Evolutionary conservation across 2,113 vertebrate genomes (phyloP).

Genomic region (Sapayoa aenigma): DNA sequence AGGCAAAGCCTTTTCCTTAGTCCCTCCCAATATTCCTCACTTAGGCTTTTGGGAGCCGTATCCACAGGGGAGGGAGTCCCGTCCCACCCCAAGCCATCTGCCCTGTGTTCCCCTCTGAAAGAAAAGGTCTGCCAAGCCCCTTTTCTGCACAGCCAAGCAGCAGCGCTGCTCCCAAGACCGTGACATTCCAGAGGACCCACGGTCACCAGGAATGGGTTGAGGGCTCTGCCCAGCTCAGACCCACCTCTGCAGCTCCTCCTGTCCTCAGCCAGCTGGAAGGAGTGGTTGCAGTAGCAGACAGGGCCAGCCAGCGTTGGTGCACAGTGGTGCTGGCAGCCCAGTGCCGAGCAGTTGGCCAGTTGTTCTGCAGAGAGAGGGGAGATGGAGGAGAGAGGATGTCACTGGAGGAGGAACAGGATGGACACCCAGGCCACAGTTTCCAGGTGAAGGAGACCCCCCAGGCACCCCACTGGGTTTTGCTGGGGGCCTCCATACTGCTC

Average conservation of each 20-base stretch:
- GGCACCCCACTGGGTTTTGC: not conserved
- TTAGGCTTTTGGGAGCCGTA: not conserved
- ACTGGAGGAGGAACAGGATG: not conserved
- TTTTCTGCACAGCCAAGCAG: rapidly evolving
- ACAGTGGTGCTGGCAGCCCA: slow-evolving; percentile 85
- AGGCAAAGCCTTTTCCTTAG: not conserved
- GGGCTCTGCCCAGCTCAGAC: not conserved
- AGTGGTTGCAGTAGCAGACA: slow-evolving; percentile 86
- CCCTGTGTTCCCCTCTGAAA: rapidly evolving
- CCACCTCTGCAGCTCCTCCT: slow-evolving; percentile 88
- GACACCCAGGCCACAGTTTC: rapidly evolving
- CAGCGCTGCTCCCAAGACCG: rapidly evolving
- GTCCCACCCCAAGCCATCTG: not conserved
- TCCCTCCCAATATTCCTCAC: not conserved
- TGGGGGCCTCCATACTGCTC: not conserved
- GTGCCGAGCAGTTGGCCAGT: slow-evolving; percentile 76
- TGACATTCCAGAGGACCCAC: rapidly evolving
- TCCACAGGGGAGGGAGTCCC: rapidly evolving
- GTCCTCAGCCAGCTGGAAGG: slow-evolving; percentile 87
- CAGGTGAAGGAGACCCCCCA: not conserved
- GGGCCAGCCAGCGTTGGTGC: slow-evolving; percentile 82
- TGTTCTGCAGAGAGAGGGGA: slow-evolving; percentile 68
- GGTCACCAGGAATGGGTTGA: rapidly evolving
- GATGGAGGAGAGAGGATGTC: not conserved
- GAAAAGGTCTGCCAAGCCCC: not conserved